Evolutionary conservation across 2,797 vertebrate genomes (phyloP), one percentile per base, ranked within the genome.

Genomic region (Xiphorhynchus erythropygius): DNA sequence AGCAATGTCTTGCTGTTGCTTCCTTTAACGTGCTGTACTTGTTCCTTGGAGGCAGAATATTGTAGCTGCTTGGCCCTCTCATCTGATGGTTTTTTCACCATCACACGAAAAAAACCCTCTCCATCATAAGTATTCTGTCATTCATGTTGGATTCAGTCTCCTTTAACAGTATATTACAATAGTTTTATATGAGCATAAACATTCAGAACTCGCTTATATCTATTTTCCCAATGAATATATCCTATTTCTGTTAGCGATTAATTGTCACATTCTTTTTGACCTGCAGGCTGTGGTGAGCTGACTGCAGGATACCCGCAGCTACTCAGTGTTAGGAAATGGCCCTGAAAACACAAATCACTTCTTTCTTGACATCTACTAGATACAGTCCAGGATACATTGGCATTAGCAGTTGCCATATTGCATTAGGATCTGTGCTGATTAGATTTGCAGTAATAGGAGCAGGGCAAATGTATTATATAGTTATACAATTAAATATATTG

Each of bases 351-450:
- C 64, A 76, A 90, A 94, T 89, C 25, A 68, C 56, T 74, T 65
- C 35, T 91, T 86, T 83, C 71, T 74, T 94, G 85, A 24, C 73
- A 50, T 69, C 6, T 57, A 19, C 41, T 47, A 80, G 87, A 93
- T 50, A 79, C 37, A 96, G 89, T 74, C 37, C 96, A 94, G 93
- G 83, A 68, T 64, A 50, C 3, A 25, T 91, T 89, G 91, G 87
- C 74, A 77, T 96, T 96, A 94, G 74, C 41, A 47, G 86, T 93
- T 95, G 94, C 89, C 93, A 87, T 94, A 90, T 96, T 96, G 80
- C 85, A 87, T 96, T 94, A 94, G 56, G 60, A 82, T 96, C 91
- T 59, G 74, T 47, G 71, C 60, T 89, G 88, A 97, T 97, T 96
- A 87, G 87, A 90, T 96, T 96, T 94, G 37, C 93, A 44, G 60